Evolutionary conservation across 2,113 vertebrate species (phyloP).

Genomic region (Fregata magnificens): DNA sequence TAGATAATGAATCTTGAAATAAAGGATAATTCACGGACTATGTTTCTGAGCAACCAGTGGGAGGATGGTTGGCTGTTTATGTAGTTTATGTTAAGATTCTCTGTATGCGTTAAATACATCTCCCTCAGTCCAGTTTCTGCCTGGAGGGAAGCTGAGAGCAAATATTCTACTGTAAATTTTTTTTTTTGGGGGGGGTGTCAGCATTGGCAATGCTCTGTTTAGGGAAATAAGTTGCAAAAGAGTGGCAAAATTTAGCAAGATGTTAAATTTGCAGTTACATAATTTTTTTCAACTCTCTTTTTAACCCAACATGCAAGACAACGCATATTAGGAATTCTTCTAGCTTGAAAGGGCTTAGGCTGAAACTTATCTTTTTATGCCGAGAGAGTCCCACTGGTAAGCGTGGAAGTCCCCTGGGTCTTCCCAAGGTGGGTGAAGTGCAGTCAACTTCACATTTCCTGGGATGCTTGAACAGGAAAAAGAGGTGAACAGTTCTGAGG

Average conservation of each 20-base stretch:
- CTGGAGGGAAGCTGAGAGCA: not conserved
- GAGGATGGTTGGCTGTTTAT: not conserved
- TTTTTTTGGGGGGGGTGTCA: not conserved
- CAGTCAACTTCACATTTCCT: not conserved
- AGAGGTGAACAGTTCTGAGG: not conserved
- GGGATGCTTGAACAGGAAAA: not conserved
- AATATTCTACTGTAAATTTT: not conserved
- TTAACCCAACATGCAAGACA: not conserved
- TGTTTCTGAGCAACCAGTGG: slow-evolving; percentile 1
- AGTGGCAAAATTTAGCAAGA: not conserved
- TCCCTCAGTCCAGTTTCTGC: not conserved
- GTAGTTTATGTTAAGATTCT: not conserved
- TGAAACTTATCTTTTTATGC: not conserved
- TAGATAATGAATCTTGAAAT: not conserved
- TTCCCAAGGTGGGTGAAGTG: not conserved
- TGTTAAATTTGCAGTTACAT: not conserved
- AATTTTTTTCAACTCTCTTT: not conserved
- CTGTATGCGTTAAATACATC: not conserved
- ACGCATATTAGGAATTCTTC: not conserved
- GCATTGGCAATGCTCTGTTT: not conserved
- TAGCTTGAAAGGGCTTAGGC: not conserved
- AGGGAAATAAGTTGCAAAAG: not conserved
- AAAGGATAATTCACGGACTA: not conserved
- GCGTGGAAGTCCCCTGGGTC: not conserved
- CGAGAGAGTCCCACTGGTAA: not conserved